Evolutionary conservation across 2,113 vertebrate genomes (phyloP).

Genomic region (Dromas ardeola): DNA sequence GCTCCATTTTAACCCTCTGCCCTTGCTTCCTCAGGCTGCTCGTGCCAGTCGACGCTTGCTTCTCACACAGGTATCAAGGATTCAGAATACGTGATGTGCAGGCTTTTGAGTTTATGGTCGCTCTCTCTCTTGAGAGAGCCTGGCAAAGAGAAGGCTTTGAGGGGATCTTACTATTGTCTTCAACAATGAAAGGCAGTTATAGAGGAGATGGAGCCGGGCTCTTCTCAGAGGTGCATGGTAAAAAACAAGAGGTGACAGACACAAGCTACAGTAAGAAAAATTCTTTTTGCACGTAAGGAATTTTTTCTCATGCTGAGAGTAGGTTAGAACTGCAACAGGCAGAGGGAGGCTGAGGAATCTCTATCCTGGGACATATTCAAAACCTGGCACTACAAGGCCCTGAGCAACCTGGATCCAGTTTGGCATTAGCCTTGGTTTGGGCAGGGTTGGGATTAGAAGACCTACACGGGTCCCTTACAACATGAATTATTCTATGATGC

Average conservation of each 20-base stretch:
- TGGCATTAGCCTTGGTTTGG: not conserved
- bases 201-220: not conserved
- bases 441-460: not conserved
- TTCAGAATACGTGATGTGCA: not conserved
- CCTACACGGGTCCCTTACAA: not conserved
- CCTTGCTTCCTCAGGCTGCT: not conserved
- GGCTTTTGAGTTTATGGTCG: not conserved
- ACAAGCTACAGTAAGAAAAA: not conserved
- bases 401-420: not conserved
- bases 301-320: not conserved
- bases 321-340: not conserved
- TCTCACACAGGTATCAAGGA: not conserved
- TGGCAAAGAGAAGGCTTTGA: not conserved
- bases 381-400: not conserved
- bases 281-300: not conserved
- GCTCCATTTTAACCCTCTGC: not conserved
- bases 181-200: not conserved
- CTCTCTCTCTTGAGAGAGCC: not conserved
- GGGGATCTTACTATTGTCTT: not conserved
- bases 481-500: not conserved
- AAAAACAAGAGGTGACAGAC: not conserved
- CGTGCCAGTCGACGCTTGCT: accelerated
- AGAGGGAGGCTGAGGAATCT: not conserved
- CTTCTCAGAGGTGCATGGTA: not conserved
- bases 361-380: not conserved